Evolutionary conservation across 2,888 invertebrate genomes (phyloP).

Genomic region (Tetragonula carbonaria): DNA sequence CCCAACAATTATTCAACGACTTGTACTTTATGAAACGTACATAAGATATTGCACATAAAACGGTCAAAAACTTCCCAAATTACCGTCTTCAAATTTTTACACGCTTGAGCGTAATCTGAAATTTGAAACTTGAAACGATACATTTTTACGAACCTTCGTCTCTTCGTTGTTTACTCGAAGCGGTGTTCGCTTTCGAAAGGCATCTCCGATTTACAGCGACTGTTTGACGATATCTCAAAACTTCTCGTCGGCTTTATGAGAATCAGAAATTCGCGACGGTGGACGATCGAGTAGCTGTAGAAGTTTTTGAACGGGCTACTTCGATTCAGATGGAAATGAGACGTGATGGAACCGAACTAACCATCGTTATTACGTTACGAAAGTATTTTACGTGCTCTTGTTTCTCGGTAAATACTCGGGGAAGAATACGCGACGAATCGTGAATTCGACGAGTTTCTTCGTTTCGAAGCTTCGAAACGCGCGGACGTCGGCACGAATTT

Average conservation of each 20-base stretch:
- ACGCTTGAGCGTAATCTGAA: no score
- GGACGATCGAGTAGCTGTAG: background rate
- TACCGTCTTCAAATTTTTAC: no score
- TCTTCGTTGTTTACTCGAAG: background rate
- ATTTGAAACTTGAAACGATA: background rate
- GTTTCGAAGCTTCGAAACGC: background rate
- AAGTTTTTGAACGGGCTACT: conserved; percentile 1
- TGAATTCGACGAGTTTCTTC: conserved; percentile 1
- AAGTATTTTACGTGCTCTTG: conserved; percentile 2
- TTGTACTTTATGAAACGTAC: no score
- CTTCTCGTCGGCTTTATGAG: background rate
- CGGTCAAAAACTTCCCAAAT: no score
- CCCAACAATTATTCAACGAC: no score
- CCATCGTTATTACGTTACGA: conserved; percentile 10
- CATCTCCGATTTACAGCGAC: background rate
- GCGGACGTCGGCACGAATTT: background rate
- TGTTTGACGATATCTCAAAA: background rate
- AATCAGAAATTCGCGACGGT: background rate
- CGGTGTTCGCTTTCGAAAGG: background rate
- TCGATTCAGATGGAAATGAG: conserved; percentile 28
- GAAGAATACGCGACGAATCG: background rate
- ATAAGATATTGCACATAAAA: no score
- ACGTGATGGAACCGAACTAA: background rate
- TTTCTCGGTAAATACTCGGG: background rate
- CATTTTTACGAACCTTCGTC: background rate